phyloP scores from a whole-genome alignment of 2,797 vertebrate genomes.

The Girardinus metallicus region DNA sequence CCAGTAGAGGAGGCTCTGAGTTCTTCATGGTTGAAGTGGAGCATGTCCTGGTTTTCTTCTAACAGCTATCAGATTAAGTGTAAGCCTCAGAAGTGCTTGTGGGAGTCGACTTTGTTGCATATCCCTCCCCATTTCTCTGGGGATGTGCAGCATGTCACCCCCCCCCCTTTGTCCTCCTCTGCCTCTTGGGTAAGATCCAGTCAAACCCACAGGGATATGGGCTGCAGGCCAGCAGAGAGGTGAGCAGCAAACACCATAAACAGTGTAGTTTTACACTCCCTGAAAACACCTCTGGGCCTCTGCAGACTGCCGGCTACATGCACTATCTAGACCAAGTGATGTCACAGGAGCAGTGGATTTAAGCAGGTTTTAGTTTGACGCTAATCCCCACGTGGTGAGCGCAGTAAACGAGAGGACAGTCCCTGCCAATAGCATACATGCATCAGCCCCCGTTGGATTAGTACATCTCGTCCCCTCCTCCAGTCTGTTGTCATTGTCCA shows the following conservation, averaged over 20 bases:
- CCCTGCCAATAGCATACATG: slow-evolving; percentile 71
- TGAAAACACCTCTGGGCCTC: slow-evolving; percentile 53
- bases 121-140: slow-evolving; percentile 20
- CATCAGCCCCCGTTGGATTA: slow-evolving; percentile 83
- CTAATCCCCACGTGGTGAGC: slow-evolving; percentile 86
- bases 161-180: slow-evolving; percentile 8
- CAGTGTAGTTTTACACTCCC: slow-evolving; percentile 37
- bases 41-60: slow-evolving; percentile 35
- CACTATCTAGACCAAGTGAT: slow-evolving; percentile 81
- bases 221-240: slow-evolving; percentile 38
- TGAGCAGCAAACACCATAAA: slow-evolving; percentile 49
- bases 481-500: slow-evolving; percentile 65
- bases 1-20: slow-evolving; percentile 53
- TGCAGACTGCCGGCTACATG: slow-evolving; percentile 53
- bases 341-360: slow-evolving; percentile 87
- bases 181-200: slow-evolving; percentile 51
- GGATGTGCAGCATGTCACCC: slow-evolving; percentile 38
- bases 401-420: slow-evolving; percentile 75
- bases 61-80: slow-evolving; percentile 38
- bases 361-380: slow-evolving; percentile 89
- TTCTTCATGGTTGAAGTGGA: slow-evolving; percentile 6
- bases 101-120: slow-evolving; percentile 20
- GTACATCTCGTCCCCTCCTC: slow-evolving; percentile 66
- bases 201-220: slow-evolving; percentile 41
- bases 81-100: slow-evolving; percentile 33